phyloP scores from a whole-genome alignment of 2,113 vertebrate genomes.

The Corvus moneduloides region DNA sequence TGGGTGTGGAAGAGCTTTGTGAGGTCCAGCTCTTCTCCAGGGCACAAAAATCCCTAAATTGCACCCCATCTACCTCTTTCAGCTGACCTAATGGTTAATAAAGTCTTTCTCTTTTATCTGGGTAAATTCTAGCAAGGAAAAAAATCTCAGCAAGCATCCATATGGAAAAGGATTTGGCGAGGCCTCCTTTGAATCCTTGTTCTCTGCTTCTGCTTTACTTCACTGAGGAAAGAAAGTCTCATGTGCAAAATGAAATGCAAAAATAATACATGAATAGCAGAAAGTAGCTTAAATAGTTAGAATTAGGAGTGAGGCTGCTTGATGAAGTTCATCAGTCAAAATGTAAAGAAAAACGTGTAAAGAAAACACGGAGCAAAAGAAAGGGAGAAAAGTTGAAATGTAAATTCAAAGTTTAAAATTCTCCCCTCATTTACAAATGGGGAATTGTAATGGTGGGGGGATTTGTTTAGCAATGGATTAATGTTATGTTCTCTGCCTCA shows the following conservation, averaged over 20 bases:
- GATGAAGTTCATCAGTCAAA: not conserved
- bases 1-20: not conserved
- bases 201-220: not conserved
- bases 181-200: not conserved
- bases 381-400: not conserved
- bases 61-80: not conserved
- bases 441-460: not conserved
- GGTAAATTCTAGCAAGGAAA: not conserved
- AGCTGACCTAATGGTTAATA: not conserved
- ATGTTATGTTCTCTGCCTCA: conserved; percentile 3
- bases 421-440: conserved; percentile 6
- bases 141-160: not conserved
- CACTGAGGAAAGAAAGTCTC: not conserved
- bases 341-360: not conserved
- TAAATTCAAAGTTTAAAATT: conserved; percentile 15
- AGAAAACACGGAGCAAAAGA: not conserved
- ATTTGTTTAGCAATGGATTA: conserved; percentile 43
- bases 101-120: not conserved
- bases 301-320: not conserved
- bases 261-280: not conserved
- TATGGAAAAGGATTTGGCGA: not conserved
- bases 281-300: not conserved
- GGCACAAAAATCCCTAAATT: not conserved
- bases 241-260: not conserved
- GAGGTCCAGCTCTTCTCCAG: not conserved